phyloP scores from a whole-genome alignment of 2,797 vertebrate genomes.

The Euthynnus affinis region DNA sequence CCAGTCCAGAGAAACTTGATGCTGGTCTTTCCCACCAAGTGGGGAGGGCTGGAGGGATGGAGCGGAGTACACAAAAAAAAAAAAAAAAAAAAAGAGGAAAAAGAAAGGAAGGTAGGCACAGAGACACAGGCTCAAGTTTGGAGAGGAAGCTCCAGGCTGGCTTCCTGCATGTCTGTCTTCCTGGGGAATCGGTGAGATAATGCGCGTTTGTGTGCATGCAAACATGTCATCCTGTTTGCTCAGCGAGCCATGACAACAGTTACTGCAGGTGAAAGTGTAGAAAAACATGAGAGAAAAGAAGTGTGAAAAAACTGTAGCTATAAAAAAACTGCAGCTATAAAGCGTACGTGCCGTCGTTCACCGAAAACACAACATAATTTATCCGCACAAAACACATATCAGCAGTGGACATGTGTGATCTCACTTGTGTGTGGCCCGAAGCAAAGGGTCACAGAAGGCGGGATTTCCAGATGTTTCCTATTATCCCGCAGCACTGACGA shows the following conservation, averaged over 20 bases:
- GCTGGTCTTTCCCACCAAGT: conserved; percentile 75
- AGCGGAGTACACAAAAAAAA: background rate
- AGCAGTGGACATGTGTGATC: conserved; percentile 28
- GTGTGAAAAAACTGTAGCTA: background rate
- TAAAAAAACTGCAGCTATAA: background rate
- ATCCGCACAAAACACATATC: conserved; percentile 9
- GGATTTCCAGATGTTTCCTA: conserved; percentile 83
- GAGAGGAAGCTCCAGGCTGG: conserved; percentile 59
- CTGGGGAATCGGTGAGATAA: conserved; percentile 27
- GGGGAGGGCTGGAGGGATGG: conserved; percentile 53
- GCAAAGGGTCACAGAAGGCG: conserved; percentile 59
- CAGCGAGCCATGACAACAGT: conserved; percentile 5
- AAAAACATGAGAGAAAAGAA: conserved; percentile 27
- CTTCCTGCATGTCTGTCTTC: conserved; percentile 67
- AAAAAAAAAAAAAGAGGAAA: conserved; percentile 10
- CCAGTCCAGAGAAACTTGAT: conserved; percentile 71
- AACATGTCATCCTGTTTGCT: conserved; percentile 69
- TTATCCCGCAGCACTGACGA: conserved; percentile 65
- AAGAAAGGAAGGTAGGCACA: conserved; percentile 38
- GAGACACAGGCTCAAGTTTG: conserved; percentile 40
- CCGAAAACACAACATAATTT: conserved; percentile 3
- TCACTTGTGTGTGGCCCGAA: conserved; percentile 72
- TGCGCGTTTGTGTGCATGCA: conserved; percentile 40
- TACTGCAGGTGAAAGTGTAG: conserved; percentile 46
- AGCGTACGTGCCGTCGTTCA: background rate